Percentiles rank a stretch among this genome's conserved stretches.
Evolutionary conservation across 2,113 vertebrate species (phyloP).

Genomic region (Pseudopodoces humilis): DNA sequence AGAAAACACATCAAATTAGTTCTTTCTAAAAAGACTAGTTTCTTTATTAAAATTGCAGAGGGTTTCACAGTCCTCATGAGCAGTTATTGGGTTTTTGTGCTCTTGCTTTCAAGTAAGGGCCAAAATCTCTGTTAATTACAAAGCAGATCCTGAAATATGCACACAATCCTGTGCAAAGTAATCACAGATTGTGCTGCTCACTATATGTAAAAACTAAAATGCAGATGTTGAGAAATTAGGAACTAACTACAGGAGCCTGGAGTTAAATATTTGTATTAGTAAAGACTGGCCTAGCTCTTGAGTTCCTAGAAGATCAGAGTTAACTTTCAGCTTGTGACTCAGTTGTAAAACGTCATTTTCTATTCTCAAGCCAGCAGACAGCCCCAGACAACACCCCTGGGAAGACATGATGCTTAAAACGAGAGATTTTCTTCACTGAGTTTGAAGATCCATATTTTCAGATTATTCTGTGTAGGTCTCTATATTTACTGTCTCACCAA

Average conservation of each 20-base stretch:
- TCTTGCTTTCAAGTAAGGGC: not conserved
- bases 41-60: not conserved
- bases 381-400: not conserved
- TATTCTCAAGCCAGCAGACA: conserved; percentile 7
- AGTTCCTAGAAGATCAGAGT: conserved; percentile 43
- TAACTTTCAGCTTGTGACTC: conserved; percentile 23
- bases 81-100: not conserved
- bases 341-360: not conserved
- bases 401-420: not conserved
- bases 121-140: not conserved
- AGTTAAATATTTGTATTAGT: conserved; percentile 8
- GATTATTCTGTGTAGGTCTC: not conserved
- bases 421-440: not conserved
- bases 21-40: not conserved
- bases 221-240: not conserved
- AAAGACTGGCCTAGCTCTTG: not conserved
- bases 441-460: not conserved
- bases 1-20: conserved; percentile 15
- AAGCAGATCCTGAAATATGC: not conserved
- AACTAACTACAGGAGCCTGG: not conserved
- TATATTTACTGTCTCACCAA: not conserved
- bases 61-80: conserved; percentile 20
- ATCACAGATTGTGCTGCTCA: not conserved
- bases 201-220: not conserved
- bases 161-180: not conserved